These are phyloP conservation scores for Mormoops blainvillei DNA, from an alignment of 2,113 vertebrate species.

Conservation along the genomic window DNA sequence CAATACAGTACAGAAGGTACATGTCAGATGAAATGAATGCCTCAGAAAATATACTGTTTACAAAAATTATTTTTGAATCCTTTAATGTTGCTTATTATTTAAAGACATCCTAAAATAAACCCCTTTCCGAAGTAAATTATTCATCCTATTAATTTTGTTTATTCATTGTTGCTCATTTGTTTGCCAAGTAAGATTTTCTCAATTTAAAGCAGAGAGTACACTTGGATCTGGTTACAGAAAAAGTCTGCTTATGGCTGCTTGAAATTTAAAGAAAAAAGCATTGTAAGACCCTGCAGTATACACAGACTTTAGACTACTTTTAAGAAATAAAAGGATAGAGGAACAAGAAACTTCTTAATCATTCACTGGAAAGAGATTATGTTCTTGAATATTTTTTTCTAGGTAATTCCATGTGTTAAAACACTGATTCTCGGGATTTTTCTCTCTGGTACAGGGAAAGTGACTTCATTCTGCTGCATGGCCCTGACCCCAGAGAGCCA, in stretches of 20 bases:
- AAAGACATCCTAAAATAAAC: background rate
- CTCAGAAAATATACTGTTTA: background rate
- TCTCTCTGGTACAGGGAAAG: background rate
- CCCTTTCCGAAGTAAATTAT: background rate
- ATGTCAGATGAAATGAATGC: background rate
- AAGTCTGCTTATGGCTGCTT: background rate
- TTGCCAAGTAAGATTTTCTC: background rate
- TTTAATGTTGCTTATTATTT: background rate
- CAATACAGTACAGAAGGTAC: background rate
- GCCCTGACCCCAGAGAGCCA: background rate
- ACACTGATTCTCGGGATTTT: background rate
- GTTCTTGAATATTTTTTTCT: background rate
- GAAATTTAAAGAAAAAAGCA: slow-evolving; percentile 13
- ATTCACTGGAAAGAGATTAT: background rate
- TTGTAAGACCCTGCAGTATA: background rate
- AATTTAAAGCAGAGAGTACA: background rate
- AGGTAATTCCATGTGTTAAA: background rate
- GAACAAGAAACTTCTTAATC: background rate
- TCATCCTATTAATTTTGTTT: background rate
- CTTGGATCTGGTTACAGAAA: slow-evolving; percentile 1
- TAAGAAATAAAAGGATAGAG: background rate
- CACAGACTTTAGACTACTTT: background rate
- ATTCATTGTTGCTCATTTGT: background rate
- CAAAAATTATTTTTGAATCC: background rate
- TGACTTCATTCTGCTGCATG: background rate